Conservation (phyloP, 2,797 vertebrate species). For the Eulemur mongoz region DNA sequence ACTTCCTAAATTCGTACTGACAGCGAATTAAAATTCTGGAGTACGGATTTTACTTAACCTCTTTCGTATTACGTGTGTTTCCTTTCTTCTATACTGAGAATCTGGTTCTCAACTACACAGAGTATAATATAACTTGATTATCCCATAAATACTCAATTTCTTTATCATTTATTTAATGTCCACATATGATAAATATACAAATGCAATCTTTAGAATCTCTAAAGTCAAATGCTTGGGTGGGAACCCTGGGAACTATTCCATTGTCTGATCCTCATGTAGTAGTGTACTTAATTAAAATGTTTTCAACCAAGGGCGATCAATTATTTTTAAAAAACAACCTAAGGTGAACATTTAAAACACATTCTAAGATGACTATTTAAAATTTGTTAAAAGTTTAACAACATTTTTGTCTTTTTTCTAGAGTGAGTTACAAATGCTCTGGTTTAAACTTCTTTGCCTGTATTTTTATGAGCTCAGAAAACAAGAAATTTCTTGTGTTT, state of each 20-base stretch:
- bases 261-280: not conserved
- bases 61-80: not conserved
- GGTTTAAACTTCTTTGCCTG: not conserved
- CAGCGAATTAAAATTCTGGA: not conserved
- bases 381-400: not conserved
- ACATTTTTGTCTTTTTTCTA: not conserved
- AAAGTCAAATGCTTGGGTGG: not conserved
- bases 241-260: not conserved
- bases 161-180: not conserved
- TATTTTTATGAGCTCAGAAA: not conserved
- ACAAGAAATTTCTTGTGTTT: not conserved
- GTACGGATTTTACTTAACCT: not conserved
- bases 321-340: not conserved
- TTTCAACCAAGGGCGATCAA: not conserved
- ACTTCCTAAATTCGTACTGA: not conserved
- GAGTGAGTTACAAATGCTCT: not conserved
- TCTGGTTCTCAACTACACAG: not conserved
- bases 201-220: not conserved
- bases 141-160: not conserved
- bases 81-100: not conserved
- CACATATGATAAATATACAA: not conserved
- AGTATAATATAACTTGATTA: not conserved
- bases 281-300: not conserved
- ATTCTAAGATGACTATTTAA: not conserved
- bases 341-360: not conserved